These are phyloP conservation scores for Oxyscelio sp. DNA, from an alignment of 2,888 invertebrate species.

Conservation along the genomic window DNA sequence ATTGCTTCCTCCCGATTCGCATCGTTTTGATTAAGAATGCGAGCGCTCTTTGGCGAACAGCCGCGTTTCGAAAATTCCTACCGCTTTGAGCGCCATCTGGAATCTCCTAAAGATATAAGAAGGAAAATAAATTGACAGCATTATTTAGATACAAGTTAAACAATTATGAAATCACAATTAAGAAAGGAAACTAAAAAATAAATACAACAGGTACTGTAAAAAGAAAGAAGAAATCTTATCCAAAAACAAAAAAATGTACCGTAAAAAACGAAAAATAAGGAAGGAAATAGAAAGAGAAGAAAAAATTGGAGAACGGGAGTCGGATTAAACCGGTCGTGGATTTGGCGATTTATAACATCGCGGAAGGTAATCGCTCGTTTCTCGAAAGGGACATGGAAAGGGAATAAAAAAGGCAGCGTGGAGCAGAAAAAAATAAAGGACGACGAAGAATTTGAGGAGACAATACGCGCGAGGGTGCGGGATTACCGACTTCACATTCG, in stretches of 20 bases:
- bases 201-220: background rate
- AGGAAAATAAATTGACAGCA: conserved; percentile 17
- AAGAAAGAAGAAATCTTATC: too few species aligned
- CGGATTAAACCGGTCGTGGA: conserved; percentile 83
- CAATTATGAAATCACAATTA: too few species aligned
- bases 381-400: conserved; percentile 55
- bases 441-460: conserved; percentile 67
- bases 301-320: conserved; percentile 53
- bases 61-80: background rate
- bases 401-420: conserved; percentile 16
- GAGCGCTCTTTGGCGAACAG: conserved; percentile 17
- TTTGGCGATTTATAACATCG: conserved; percentile 83
- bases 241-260: too few species aligned
- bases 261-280: background rate
- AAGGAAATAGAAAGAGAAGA: conserved; percentile 23
- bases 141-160: conserved; percentile 27
- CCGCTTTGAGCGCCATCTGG: background rate
- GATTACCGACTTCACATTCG: conserved; percentile 70
- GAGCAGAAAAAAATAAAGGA: conserved; percentile 56
- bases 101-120: background rate
- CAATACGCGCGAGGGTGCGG: conserved; percentile 81
- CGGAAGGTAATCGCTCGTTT: conserved; percentile 76
- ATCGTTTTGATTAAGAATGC: conserved; percentile 29
- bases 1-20: conserved; percentile 26
- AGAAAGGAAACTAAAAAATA: background rate